A percentile compares a stretch with the other conserved stretches of the same genome.
phyloP scores from a whole-genome alignment of 2,113 vertebrate genomes.

The Tragelaphus imberbis region DNA sequence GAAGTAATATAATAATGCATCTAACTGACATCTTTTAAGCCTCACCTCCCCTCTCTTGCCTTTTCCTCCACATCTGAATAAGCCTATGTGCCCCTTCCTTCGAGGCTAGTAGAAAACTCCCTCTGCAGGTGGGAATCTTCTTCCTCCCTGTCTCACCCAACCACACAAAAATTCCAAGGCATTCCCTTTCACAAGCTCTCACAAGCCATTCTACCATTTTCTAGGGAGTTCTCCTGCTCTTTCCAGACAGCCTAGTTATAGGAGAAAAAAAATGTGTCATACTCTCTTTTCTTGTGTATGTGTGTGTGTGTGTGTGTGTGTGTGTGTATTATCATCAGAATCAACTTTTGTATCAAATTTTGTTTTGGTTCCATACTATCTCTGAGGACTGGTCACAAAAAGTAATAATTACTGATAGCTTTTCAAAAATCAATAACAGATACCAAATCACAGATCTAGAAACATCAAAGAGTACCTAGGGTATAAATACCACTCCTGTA shows the following conservation, averaged over 20 bases:
- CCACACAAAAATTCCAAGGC: not conserved
- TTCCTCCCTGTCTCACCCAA: not conserved
- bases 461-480: not conserved
- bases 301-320: not conserved
- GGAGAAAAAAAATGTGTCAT: not conserved
- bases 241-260: not conserved
- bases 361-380: not conserved
- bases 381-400: not conserved
- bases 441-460: not conserved
- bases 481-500: not conserved
- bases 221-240: not conserved
- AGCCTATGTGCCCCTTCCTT: not conserved
- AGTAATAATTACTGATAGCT: not conserved
- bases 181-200: not conserved
- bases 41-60: fast-evolving
- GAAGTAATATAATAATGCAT: not conserved
- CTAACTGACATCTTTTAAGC: not conserved
- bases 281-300: not conserved
- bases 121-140: not conserved
- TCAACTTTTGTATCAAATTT: not conserved
- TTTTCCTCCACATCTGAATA: not conserved
- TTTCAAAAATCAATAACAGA: not conserved
- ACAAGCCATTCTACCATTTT: not conserved
- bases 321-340: not conserved
- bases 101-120: not conserved